Evolutionary conservation across 2,113 vertebrate species (phyloP).

Genomic region (Caranx ignobilis): DNA sequence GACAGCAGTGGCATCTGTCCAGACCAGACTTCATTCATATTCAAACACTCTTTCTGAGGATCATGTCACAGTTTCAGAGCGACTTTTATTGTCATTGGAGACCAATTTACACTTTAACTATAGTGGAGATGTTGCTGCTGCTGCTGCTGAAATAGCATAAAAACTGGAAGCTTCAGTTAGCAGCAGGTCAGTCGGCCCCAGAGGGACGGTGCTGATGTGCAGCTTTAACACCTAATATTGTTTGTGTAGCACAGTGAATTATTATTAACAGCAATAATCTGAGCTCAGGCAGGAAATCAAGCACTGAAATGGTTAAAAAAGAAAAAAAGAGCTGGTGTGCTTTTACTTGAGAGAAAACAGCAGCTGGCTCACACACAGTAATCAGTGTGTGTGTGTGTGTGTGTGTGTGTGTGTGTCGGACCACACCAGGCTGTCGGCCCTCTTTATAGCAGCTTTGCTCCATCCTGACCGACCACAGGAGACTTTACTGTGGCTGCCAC

Average conservation of each 20-base stretch:
- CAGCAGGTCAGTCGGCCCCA: conserved; percentile 10
- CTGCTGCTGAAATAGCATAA: conserved; percentile 17
- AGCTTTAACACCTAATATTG: background rate
- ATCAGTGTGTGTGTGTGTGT: background rate
- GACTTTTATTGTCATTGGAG: conserved; percentile 25
- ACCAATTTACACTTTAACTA: conserved; percentile 24
- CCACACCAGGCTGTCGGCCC: background rate
- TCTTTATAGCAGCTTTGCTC: conserved; percentile 8
- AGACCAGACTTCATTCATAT: conserved; percentile 54
- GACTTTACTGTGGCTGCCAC: conserved; percentile 23
- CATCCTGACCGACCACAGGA: conserved; percentile 13
- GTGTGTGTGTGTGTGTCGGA: background rate
- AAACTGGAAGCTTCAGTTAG: conserved; percentile 36
- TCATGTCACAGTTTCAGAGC: conserved; percentile 5
- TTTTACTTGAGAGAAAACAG: background rate
- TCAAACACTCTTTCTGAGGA: conserved; percentile 34
- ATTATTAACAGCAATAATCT: background rate
- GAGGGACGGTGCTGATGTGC: conserved; percentile 22
- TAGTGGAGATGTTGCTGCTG: background rate
- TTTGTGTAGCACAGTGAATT: background rate
- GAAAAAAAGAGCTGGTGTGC: background rate
- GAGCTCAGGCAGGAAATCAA: background rate
- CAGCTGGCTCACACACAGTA: background rate
- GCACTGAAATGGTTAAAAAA: background rate
- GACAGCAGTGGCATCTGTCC: conserved; percentile 57